A percentile compares a stretch with the other conserved stretches of the same genome.
These are phyloP conservation scores for Forbesichthys agassizii DNA, from an alignment of 2,113 vertebrate species.

Conservation along the genomic window DNA sequence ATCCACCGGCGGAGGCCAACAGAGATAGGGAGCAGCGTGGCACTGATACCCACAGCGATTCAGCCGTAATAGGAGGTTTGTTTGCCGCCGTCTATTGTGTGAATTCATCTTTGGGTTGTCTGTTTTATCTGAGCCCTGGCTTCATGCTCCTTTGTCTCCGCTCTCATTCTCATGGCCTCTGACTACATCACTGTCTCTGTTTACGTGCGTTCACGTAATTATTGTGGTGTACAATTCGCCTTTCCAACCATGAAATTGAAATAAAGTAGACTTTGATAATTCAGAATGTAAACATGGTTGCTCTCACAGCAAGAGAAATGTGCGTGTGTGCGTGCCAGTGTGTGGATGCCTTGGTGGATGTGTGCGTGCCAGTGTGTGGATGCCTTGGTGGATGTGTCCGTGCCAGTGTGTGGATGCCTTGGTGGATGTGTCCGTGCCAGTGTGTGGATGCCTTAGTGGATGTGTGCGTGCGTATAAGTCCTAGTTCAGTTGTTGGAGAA, in stretches of 20 bases:
- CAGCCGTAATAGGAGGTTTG: conserved; percentile 83
- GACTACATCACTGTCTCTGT: conserved; percentile 17
- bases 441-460: too few species aligned
- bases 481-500: neutral
- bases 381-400: neutral
- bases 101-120: too few species aligned
- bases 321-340: neutral
- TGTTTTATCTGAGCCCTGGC: neutral
- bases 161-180: conserved; percentile 3
- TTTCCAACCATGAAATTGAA: neutral
- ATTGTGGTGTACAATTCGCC: neutral
- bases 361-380: too few species aligned
- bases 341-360: too few species aligned
- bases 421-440: too few species aligned
- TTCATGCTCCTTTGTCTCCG: neutral
- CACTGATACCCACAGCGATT: conserved; percentile 83
- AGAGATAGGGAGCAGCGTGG: conserved; percentile 84
- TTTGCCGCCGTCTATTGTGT: conserved; percentile 37
- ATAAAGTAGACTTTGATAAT: conserved; percentile 4
- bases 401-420: too few species aligned
- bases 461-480: neutral
- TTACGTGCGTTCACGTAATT: conserved; percentile 21
- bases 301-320: neutral
- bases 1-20: conserved; percentile 85
- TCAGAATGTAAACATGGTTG: neutral